Percentiles rank a stretch among this genome's conserved stretches.
Evolutionary conservation across 2,888 invertebrate species (phyloP).

Genomic region (Tenthredo amoena): DNA sequence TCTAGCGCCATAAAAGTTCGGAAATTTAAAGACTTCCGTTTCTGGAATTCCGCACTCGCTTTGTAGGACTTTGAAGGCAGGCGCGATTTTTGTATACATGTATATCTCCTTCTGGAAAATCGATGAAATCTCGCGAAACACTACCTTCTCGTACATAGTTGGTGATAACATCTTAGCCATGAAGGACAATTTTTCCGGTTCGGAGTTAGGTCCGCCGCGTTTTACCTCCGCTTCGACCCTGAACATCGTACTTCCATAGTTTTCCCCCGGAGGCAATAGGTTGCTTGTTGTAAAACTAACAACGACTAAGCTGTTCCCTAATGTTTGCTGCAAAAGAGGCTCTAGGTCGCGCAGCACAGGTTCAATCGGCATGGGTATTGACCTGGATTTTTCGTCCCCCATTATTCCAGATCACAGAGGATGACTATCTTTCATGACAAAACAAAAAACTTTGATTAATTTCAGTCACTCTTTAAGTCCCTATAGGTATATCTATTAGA

Average conservation of each 20-base stretch:
- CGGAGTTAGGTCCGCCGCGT: constrained; percentile 56
- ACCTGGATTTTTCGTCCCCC: not conserved
- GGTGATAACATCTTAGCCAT: constrained; percentile 82
- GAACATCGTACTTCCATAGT: constrained; percentile 83
- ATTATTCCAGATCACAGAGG: not conserved
- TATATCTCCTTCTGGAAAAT: constrained; percentile 81
- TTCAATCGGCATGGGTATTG: not conserved
- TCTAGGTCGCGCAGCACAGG: not conserved
- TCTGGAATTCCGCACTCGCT: constrained; percentile 77
- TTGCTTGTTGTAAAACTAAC: constrained; percentile 61
- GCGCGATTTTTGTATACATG: constrained; percentile 79
- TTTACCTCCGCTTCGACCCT: constrained; percentile 68
- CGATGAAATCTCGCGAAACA: constrained; percentile 80
- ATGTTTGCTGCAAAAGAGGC: not conserved
- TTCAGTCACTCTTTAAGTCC: not conserved
- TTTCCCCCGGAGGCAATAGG: constrained; percentile 80
- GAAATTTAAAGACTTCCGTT: constrained; percentile 77
- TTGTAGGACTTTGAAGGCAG: constrained; percentile 79
- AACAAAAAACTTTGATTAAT: not conserved
- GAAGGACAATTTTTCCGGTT: constrained; percentile 76
- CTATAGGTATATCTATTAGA: not conserved
- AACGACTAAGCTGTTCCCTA: constrained; percentile 56
- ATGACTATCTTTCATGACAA: not conserved
- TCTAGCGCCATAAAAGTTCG: constrained; percentile 81
- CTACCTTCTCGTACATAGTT: constrained; percentile 79